Base-by-base conservation (phyloP, 1,140 invertebrate genomes). In the Oedothorax gibbosus region DNA sequence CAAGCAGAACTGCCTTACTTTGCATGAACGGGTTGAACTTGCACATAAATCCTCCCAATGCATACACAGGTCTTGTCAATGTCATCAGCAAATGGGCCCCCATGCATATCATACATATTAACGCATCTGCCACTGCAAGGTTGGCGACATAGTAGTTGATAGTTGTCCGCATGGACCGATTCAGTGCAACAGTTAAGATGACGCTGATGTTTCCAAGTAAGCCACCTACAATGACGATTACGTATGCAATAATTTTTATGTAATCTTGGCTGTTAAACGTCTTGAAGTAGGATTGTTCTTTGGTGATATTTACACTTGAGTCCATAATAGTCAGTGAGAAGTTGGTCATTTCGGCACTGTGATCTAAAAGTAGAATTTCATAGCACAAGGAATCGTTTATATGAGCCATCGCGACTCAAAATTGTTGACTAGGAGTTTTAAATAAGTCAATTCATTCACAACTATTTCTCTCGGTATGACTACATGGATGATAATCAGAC, bases 161-260 rank as follows among this genome's bases (percentile, higher is more conserved):
- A 49, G 90, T 90, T 9, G 88, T 88, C 53, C 90, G 62, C 85
- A 90, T 87, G 18, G 88, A 86, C 72, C 90, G 89, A 87, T 92
- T 91, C 12, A 89, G 89, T 57, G 90, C 87, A 10, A 92, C 91
- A 10, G 92, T 91, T 87, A 91, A 89, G 51, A 92, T 90, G 21
- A 92, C 91, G 20, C 90, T 89, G 20, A 90, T 86, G 86, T 92
- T 92, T 5, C 92, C 91, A 3, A 90, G 87, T 7, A 90, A 53
- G 7, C 90, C 90, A 20, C 90, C 73, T 3, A 91, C 7, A 18
- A 88, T 87, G 11, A 86, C 82, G 9, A 86, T 50, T 0, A 88
- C 85, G 76, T 89, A 90, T 15, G 89, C 76, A 0, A 86, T 66
- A 7, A 89, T 88, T 86, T 91, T 90, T 18, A 90, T 9, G 8